Evolutionary conservation across 2,888 invertebrate species (phyloP), one percentile per base, ranked within the genome.

Genomic region (Neoascia interrupta): DNA sequence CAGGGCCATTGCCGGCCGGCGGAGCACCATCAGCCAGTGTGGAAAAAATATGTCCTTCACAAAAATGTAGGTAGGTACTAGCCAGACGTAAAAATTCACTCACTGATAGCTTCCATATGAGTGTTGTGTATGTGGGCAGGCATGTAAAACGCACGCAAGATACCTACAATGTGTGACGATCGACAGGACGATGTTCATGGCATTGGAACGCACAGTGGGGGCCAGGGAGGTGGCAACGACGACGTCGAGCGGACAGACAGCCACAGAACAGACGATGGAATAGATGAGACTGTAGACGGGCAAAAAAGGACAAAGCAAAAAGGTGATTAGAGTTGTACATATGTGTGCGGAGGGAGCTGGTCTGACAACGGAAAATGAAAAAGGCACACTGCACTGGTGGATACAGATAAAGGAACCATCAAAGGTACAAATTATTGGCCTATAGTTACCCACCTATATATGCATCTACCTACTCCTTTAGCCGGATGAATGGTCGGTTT

Each of bases 41-140:
- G 60, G 36, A 66, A 72, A 70, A 79, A 79, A 79, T 72, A 49
- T 68, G 79, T 79, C 79, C 79, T 79, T 79, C 73, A 47, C 66
- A 79, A 79, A 54, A 73, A 79, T 79, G 60, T 73, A n/a, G n/a
- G n/a, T n/a, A n/a, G n/a, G n/a, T n/a, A 73, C 56, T 54, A 73
- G 54, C 37, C 72, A 76, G 70, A 70, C 70, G 39, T 6, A 37
- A 37, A 43, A 60, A 60, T 28, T 4, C 34, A 43, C 45, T n/a
- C n/a, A n/a, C n/a, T n/a, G n/a, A n/a, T n/a, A n/a, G 13, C 21
- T 43, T 11, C 15, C 31, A 43, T 6, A 31, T 6, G 21, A 23
- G 5, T 39, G 36, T 5, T 11, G 16, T 21, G 8, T 18, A n/a
- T 4, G 13, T 4, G 5, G 13, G 13, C 8, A 13, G 18, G 16